Percentiles rank a stretch among this genome's conserved stretches.
phyloP scores from a whole-genome alignment of 2,888 invertebrate species.

The Tribolium freemani region DNA sequence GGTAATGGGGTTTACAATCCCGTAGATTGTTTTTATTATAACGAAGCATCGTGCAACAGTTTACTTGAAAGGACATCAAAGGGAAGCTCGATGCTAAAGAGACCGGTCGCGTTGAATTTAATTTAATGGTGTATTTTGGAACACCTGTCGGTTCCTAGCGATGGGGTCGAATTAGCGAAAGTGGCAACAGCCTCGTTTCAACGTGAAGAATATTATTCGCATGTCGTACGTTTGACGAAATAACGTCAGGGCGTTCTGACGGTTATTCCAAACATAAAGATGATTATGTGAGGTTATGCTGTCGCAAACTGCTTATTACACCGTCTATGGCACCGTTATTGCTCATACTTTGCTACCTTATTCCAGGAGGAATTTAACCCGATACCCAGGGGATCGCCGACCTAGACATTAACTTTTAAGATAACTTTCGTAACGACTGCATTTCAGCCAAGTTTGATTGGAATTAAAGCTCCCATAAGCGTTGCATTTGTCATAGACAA shows the following conservation, averaged over 20 bases:
- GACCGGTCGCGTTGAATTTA: slow-evolving; percentile 8
- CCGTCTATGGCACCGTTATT: slow-evolving; percentile 44
- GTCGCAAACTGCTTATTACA: slow-evolving; percentile 52
- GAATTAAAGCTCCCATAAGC: slow-evolving; percentile 16
- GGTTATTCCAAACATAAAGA: slow-evolving; percentile 25
- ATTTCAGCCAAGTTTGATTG: slow-evolving; percentile 34
- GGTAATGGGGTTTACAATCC: background rate
- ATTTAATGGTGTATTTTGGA: slow-evolving; percentile 23
- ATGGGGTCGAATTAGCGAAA: slow-evolving; percentile 26
- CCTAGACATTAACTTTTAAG: slow-evolving; percentile 36
- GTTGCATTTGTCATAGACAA: slow-evolving; percentile 19
- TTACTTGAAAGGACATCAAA: background rate
- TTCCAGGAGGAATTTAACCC: slow-evolving; percentile 35
- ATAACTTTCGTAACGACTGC: slow-evolving; percentile 32
- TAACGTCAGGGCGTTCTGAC: slow-evolving; percentile 18
- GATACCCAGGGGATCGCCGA: slow-evolving; percentile 28
- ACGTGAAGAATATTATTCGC: slow-evolving; percentile 3
- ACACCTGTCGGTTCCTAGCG: slow-evolving; percentile 25
- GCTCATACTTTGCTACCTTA: slow-evolving; percentile 39
- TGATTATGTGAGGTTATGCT: slow-evolving; percentile 51
- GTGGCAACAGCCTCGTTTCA: slow-evolving; percentile 7
- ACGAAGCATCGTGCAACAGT: slow-evolving; percentile 10
- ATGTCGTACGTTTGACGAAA: slow-evolving; percentile 19
- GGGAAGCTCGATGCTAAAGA: background rate
- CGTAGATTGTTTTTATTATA: slow-evolving; percentile 15